Base-by-base conservation (phyloP, 2,113 vertebrate species). In the Oplegnathus fasciatus region DNA sequence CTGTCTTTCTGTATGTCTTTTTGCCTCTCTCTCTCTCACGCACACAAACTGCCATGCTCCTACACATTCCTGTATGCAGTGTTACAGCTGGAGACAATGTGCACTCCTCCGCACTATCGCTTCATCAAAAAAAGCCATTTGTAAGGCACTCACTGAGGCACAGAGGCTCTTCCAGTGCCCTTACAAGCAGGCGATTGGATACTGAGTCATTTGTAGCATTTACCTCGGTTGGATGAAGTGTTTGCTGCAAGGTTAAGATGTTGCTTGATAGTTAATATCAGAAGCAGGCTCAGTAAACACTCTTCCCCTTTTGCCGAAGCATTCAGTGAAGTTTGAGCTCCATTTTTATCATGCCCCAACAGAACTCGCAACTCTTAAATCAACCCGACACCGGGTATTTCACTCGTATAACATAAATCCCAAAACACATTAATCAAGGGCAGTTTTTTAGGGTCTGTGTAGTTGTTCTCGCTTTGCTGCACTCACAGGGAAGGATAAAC, bases 41-140 rank as follows among this genome's bases (percentile, higher is more conserved):
- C 75, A 84, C 65, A 71, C 37, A 82, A 40, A 60, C 84, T 78
- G 46, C 61, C 48, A 28, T 62, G 62, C 89, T 89, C 91, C 88
- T 84, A 89, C 87, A 88, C 87, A 83, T 91, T 92, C 85, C 80
- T 86, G 67, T 44, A 79, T 54, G 76, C 67, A 75, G 75, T 46
- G 26, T 81, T 86, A 75, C 86, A 91, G 86, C 88, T 89, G 83
- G 89, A 91, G 83, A 91, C 81, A 87, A 86, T 91, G 83, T 52
- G 70, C 60, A 81, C 86, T 91, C 86, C 73, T 73, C 84, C 64
- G 61, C 82, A 10, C 10, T 61, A 80, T 85, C 80, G 80, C 69
- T 88, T 86, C 60, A 89, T 86, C 42, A 82, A 58, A 71, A 81
- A 66, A 65, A 68, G 48, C 40, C 58, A 77, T 91, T 73, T 72